These are phyloP conservation scores for Cephus cinctus DNA, from an alignment of 1,140 invertebrate species.

Conservation along the genomic window DNA sequence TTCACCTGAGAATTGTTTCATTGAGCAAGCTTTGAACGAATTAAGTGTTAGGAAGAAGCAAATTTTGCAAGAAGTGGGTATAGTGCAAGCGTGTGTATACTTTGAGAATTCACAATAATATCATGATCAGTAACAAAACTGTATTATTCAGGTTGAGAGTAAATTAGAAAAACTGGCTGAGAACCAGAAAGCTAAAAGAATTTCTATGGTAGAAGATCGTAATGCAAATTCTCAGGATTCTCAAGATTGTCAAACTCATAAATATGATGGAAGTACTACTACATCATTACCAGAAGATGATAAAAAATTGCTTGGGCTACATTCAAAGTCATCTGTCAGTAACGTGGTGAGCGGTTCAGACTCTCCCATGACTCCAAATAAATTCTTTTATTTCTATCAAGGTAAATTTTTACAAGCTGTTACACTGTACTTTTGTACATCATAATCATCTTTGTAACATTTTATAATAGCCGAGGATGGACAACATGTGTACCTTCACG, in stretches of 20 bases:
- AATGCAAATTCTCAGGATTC: neutral
- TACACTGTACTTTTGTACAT: neutral
- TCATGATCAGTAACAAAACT: too few relatives aligned
- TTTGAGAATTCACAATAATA: too few relatives aligned
- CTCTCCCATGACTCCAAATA: conserved; percentile 36
- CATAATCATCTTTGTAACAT: conserved; percentile 5
- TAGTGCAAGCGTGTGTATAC: neutral
- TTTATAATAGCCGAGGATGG: conserved; percentile 73
- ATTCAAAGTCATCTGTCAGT: too few relatives aligned
- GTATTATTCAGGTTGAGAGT: too few relatives aligned
- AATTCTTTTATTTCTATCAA: conserved; percentile 87
- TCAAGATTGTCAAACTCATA: too few relatives aligned
- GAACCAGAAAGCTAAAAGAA: too few relatives aligned
- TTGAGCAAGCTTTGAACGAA: conserved; percentile 75
- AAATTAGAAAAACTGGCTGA: too few relatives aligned
- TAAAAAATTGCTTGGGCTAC: too few relatives aligned
- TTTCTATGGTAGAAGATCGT: neutral
- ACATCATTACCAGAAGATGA: too few relatives aligned
- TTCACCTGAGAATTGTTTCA: conserved; percentile 80
- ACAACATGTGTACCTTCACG: conserved; percentile 89
- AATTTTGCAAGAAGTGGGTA: conserved; percentile 10
- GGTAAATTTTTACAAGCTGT: conserved; percentile 53
- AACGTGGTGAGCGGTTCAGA: too few relatives aligned
- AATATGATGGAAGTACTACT: too few relatives aligned
- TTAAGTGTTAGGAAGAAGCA: conserved; percentile 54